These are phyloP conservation scores for Villa cingulata DNA, from an alignment of 2,888 invertebrate species.

Conservation along the genomic window DNA sequence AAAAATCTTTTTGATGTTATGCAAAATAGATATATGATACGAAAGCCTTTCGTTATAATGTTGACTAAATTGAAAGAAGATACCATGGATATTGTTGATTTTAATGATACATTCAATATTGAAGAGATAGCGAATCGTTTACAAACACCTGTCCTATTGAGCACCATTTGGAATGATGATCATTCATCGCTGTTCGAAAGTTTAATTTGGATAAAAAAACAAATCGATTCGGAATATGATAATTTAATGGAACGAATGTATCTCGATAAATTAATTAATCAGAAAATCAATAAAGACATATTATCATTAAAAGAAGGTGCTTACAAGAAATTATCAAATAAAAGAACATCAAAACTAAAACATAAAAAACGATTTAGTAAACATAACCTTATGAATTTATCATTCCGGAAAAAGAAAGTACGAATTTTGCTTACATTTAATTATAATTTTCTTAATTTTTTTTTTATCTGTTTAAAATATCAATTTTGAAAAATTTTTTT, in stretches of 20 bases:
- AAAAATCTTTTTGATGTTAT: background rate
- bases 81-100: background rate
- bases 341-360: no score
- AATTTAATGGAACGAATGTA: background rate
- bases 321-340: no score
- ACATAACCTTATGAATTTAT: no score
- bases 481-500: no score
- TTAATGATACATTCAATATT: background rate
- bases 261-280: no score
- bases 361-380: no score
- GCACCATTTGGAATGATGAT: background rate
- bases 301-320: no score
- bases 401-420: no score
- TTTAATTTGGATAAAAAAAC: background rate
- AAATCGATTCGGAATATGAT: background rate
- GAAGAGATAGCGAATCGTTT: background rate
- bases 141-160: background rate
- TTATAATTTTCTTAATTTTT: no score
- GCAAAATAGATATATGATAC: background rate
- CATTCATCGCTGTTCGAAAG: background rate
- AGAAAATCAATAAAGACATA: no score
- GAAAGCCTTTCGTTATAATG: background rate
- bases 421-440: no score
- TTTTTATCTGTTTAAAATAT: no score
- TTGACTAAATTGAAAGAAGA: background rate